Evolutionary conservation across 1,140 invertebrate genomes (phyloP).

Genomic region (Tetragnatha versicolor): DNA sequence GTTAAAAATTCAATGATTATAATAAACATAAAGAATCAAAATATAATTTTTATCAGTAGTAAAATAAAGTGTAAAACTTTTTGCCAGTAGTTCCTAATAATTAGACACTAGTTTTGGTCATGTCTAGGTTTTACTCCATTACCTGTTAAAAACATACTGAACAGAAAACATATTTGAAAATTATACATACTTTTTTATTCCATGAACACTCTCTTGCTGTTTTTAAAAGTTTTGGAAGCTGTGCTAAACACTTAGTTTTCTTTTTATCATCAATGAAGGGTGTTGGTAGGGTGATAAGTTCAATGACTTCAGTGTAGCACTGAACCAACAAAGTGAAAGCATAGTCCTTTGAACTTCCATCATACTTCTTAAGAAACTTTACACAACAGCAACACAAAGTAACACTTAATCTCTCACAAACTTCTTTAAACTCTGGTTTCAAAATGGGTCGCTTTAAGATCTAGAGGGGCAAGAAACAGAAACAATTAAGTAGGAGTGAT

Average conservation of each 20-base stretch:
- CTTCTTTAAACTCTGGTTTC: not conserved
- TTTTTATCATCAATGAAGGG: constrained; percentile 7
- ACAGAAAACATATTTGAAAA: not conserved
- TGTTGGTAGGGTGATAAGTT: not conserved
- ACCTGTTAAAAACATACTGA: too few relatives aligned
- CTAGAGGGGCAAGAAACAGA: not conserved
- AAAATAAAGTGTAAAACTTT: too few relatives aligned
- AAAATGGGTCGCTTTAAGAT: not conserved
- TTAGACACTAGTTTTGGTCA: too few relatives aligned
- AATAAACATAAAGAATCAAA: too few relatives aligned
- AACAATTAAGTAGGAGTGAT: too few relatives aligned
- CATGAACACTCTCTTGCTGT: not conserved
- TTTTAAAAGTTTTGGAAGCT: not conserved
- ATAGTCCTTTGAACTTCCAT: not conserved
- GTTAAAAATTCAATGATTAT: too few relatives aligned
- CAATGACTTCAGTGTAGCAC: constrained; percentile 5
- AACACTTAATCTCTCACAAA: not conserved
- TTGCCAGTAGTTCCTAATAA: too few relatives aligned
- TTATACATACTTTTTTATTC: not conserved
- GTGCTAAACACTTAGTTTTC: not conserved
- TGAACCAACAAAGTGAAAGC: not conserved
- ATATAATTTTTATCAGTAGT: too few relatives aligned
- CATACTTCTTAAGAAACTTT: constrained; percentile 2
- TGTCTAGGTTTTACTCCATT: too few relatives aligned
- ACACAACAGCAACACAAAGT: not conserved